Base-by-base conservation (phyloP, 1,140 invertebrate species). In the Asbolus verrucosus region DNA sequence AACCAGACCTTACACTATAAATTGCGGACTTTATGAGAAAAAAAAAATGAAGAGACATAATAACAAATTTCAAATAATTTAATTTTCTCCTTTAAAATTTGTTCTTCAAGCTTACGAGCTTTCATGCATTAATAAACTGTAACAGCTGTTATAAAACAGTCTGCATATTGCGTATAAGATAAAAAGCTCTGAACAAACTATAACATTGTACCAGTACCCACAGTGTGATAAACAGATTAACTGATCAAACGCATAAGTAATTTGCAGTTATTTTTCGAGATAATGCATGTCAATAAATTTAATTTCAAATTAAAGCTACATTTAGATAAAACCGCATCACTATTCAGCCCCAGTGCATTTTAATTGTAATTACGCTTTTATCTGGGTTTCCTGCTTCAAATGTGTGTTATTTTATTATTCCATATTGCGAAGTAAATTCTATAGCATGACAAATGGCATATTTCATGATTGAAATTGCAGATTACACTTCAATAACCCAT, bases 361-460 rank as follows among this genome's bases (percentile, higher is more conserved):
- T 27, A 54, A 54, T 54, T 27, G 19, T 54, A 54, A 54, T 54
- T 54, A 54, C 18, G 21, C 16, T 13, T 11, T 54, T 27, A 54
- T 54, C 46, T 54, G 46, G 11, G 2, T 50, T 54, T 24, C 6
- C 6, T 13, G 21, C 46, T 27, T 54, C 46, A 54, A 54, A 54
- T 21, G 46, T 30, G 46, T 54, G n/a, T n/a, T 54, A 54, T 54
- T 54, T 54, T 54, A 54, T 27, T 54, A 54, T 54, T 54, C 8
- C 24, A 4, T 54, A 54, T 54, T 27, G 24, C 24, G 8, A n/a
- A n/a, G 41, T 9, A 54, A 54, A 54, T 54, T 54, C 11, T n/a
- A 15, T 15, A 27, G 21, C 11, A 15, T 50, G 19, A 15, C 9
- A 24, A 50, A 24, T 50, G 43, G 39, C 15, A 50, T 11, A 50